Percentiles rank a stretch among this genome's conserved stretches.
phyloP scores from a whole-genome alignment of 2,113 vertebrate genomes.

The Rissa tridactyla region DNA sequence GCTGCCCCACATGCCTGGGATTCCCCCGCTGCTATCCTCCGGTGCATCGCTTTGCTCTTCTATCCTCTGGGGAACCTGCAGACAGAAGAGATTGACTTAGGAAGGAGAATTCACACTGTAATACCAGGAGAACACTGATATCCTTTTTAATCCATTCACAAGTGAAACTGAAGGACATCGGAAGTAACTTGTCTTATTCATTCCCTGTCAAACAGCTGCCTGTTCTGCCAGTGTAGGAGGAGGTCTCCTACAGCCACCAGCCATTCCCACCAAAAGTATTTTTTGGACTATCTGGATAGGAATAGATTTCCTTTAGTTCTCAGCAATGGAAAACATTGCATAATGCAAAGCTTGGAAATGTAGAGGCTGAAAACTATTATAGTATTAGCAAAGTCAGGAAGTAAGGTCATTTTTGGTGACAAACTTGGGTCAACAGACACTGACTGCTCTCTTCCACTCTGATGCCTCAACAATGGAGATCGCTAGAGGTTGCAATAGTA shows the following conservation, averaged over 20 bases:
- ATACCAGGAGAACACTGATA: rapidly evolving
- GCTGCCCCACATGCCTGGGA: constrained; percentile 83
- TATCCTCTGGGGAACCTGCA: constrained; percentile 85
- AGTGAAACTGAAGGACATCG: rapidly evolving
- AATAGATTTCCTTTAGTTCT: not conserved
- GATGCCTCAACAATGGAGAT: not conserved
- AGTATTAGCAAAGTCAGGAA: not conserved
- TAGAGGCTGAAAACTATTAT: not conserved
- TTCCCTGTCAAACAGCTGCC: not conserved
- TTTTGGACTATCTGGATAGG: not conserved
- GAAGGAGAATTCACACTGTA: not conserved
- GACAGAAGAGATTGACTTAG: not conserved
- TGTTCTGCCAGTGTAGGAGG: not conserved
- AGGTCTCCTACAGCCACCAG: not conserved
- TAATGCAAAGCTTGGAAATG: not conserved
- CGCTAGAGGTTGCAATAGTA: not conserved
- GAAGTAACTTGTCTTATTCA: not conserved
- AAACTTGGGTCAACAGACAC: not conserved
- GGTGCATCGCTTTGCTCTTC: constrained; percentile 64
- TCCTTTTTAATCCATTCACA: not conserved
- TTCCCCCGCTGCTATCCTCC: constrained; percentile 57
- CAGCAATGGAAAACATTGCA: not conserved
- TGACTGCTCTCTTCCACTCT: not conserved
- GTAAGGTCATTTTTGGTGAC: not conserved
- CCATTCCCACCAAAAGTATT: not conserved